Evolutionary conservation across 2,797 vertebrate genomes (phyloP), one percentile per base, ranked within the genome.

Genomic region (Schizothorax lantsangensis): DNA sequence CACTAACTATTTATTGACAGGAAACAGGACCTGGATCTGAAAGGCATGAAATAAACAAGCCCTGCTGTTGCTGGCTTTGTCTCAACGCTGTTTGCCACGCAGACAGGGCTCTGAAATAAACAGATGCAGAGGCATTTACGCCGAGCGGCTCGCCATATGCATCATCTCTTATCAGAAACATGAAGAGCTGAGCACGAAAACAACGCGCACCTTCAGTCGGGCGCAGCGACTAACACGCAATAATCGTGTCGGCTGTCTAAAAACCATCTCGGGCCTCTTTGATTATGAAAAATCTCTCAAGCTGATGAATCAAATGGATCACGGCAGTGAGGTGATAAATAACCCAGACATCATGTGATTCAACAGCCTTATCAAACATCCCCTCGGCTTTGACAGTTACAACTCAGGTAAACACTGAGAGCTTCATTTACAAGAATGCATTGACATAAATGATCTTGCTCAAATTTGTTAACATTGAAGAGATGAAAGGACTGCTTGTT

Each of bases 231-330:
- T 83, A 80, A 86, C 87, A 86, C 47, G 4, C 17, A 38, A 86
- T 86, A 83, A 86, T 88, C 86, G 83, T 79, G 80, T 83, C 62
- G 66, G 79, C 81, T 81, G 86, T 85, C 79, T 52, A 3, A 82
- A 84, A 87, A 82, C 75, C 79, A 87, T 89, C 88, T 85, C 23
- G 7, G 69, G 68, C 43, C 73, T 54, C 72, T 83, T 66, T 84
- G 88, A 90, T 91, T 86, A 85, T 86, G 86, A 81, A 84, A 85
- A 78, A 90, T 88, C 84, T 71, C 74, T 26, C 36, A 36, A 84
- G 71, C 75, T 85, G 83, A 89, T 87, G 79, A 89, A 89, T 84
- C 83, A 49, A 30, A 47, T 30, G 47, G 10, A 43, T 79, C 86
- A 74, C 79, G n/a, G n/a, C n/a, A 40, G 38, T 52, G 33, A 66